Evolutionary conservation across 2,888 invertebrate genomes (phyloP), one percentile per base, ranked within the genome.

Genomic region (Fabriciana adippe): DNA sequence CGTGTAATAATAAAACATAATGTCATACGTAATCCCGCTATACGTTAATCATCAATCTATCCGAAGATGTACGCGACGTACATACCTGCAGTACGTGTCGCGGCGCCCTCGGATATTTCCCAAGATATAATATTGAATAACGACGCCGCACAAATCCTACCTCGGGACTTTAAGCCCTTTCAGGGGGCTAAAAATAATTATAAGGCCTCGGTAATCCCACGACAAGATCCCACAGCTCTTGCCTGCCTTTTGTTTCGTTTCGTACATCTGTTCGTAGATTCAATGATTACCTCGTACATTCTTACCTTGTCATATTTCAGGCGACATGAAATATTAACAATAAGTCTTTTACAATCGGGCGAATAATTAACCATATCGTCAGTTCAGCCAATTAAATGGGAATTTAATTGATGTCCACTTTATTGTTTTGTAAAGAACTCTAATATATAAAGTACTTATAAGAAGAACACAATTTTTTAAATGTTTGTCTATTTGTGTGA

Each of bases 91-190:
- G 78, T 83, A 81, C 83, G 82, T 77, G 70, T 70, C 82, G 72
- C 74, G 65, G 69, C 73, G 73, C 76, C 71, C 69, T 68, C 70
- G 66, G 69, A 71, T 69, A 74, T 68, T 70, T 73, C 73, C 73
- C 73, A 74, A 84, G 88, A 87, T 89, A 90, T 90, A 89, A 91
- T 92, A 92, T 92, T 90, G 89, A 89, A 89, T 89, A 90, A 89
- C 87, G 87, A 80, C 82, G 78, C 78, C 79, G 79, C 79, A 85
- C 89, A 89, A 90, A 92, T 89, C 90, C 91, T 81, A 81, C 87
- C 83, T 81, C 81, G 85, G 85, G 86, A 77, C 88, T 85, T 80
- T 89, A 89, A 90, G 89, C 89, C 88, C 83, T 83, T 83, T 80
- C 80, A 76, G 82, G 86, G 88, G 89, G 88, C 85, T 82, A 84